Percentiles rank a stretch among this genome's conserved stretches.
These are phyloP conservation scores for Ceuthmochares aereus DNA, from an alignment of 2,113 vertebrate genomes.

Conservation along the genomic window DNA sequence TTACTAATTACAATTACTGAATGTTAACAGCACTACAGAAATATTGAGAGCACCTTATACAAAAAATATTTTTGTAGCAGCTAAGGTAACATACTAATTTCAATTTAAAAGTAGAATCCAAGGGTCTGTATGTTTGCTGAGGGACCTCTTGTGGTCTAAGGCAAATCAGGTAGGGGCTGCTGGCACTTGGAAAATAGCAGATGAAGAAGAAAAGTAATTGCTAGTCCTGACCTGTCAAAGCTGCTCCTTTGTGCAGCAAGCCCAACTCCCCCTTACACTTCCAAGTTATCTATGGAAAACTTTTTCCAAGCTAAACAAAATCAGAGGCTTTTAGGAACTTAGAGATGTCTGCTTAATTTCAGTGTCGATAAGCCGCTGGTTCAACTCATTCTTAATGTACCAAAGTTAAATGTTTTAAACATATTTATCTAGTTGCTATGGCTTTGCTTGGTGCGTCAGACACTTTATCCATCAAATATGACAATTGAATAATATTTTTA, in stretches of 20 bases:
- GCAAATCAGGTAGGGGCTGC: slow-evolving; percentile 23
- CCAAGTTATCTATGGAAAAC: slow-evolving; percentile 32
- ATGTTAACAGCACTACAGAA: slow-evolving; percentile 19
- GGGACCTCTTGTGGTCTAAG: not conserved
- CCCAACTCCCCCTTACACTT: slow-evolving; percentile 42
- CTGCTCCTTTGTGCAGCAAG: not conserved
- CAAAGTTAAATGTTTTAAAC: slow-evolving; percentile 47
- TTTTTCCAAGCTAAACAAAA: slow-evolving; percentile 67
- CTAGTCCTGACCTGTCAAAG: slow-evolving; percentile 8
- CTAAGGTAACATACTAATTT: not conserved
- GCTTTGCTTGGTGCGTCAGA: slow-evolving; percentile 22
- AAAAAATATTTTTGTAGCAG: slow-evolving; percentile 36
- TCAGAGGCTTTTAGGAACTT: slow-evolving; percentile 60
- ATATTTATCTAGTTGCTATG: slow-evolving; percentile 72
- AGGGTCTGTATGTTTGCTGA: not conserved
- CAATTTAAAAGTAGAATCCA: not conserved
- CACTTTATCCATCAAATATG: slow-evolving; percentile 66
- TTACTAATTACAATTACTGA: slow-evolving; percentile 29
- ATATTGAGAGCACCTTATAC: not conserved
- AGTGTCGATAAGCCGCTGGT: not conserved
- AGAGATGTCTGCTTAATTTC: slow-evolving; percentile 50
- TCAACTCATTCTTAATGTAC: slow-evolving; percentile 50
- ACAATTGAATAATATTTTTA: slow-evolving; percentile 73
- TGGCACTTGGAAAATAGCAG: slow-evolving; percentile 28
- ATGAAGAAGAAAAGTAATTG: slow-evolving; percentile 42